phyloP scores from a whole-genome alignment of 2,797 vertebrate species.

The Melanotaenia boesemani region DNA sequence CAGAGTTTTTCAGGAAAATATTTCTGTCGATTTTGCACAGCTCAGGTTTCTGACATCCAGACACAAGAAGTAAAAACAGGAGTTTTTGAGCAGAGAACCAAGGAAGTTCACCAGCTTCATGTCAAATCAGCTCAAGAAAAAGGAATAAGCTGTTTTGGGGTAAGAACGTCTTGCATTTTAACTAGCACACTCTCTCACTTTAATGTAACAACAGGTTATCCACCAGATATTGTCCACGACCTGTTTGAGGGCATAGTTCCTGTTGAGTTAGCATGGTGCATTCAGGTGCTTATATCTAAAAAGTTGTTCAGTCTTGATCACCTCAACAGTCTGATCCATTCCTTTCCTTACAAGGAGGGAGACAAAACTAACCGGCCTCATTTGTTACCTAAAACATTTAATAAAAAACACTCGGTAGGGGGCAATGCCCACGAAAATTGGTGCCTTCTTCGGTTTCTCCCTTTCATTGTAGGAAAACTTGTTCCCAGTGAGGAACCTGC shows the following conservation, averaged over 20 bases:
- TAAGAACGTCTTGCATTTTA: neutral
- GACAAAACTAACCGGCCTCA: too few species aligned
- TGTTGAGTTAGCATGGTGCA: constrained; percentile 26
- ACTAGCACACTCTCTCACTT: constrained; percentile 13
- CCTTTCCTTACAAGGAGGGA: too few species aligned
- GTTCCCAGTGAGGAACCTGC: constrained; percentile 15
- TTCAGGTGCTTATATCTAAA: neutral
- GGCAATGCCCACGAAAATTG: constrained; percentile 13
- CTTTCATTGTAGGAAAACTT: constrained; percentile 2
- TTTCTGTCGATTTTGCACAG: neutral
- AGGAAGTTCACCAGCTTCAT: neutral
- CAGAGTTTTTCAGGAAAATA: too few species aligned
- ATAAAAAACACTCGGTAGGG: neutral
- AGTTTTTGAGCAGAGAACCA: neutral
- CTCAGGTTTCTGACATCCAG: neutral
- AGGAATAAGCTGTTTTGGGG: neutral
- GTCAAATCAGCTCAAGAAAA: neutral
- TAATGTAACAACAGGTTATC: constrained; percentile 24
- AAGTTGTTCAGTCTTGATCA: constrained; percentile 17
- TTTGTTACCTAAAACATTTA: neutral
- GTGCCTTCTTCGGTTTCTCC: constrained; percentile 3
- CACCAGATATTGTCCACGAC: constrained; percentile 22
- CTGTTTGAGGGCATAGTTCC: constrained; percentile 38
- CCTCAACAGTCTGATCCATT: too few species aligned
- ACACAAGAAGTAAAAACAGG: neutral